phyloP scores from a whole-genome alignment of 2,797 vertebrate species.

The Luscinia luscinia region DNA sequence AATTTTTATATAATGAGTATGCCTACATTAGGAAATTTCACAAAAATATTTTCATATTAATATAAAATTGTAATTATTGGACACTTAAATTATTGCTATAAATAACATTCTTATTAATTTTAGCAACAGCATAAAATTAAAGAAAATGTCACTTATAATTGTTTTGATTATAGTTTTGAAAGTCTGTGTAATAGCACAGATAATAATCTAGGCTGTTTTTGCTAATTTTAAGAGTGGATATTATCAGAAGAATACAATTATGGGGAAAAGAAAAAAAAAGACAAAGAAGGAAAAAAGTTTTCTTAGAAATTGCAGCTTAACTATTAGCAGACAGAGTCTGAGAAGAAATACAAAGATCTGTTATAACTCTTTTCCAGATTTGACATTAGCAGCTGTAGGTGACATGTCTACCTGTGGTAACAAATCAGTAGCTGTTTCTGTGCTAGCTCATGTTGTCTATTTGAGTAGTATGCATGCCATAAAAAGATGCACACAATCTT shows the following conservation, averaged over 20 bases:
- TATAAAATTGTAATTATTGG: background rate
- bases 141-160: background rate
- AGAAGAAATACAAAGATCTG: background rate
- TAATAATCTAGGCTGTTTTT: background rate
- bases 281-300: accelerated
- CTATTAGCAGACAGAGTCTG: background rate
- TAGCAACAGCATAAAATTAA: background rate
- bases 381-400: background rate
- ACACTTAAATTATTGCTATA: background rate
- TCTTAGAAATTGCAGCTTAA: background rate
- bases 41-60: background rate
- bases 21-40: background rate
- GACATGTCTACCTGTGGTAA: background rate
- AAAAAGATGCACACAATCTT: background rate
- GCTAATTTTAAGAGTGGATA: background rate
- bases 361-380: background rate
- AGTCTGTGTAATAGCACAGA: background rate
- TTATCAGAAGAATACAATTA: background rate
- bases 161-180: background rate
- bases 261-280: no score
- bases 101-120: background rate
- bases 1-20: background rate
- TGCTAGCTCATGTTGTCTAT: background rate
- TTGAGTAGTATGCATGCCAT: background rate
- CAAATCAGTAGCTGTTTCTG: background rate